Evolutionary conservation across 2,113 vertebrate species (phyloP).

Genomic region (Polypterus bichir): DNA sequence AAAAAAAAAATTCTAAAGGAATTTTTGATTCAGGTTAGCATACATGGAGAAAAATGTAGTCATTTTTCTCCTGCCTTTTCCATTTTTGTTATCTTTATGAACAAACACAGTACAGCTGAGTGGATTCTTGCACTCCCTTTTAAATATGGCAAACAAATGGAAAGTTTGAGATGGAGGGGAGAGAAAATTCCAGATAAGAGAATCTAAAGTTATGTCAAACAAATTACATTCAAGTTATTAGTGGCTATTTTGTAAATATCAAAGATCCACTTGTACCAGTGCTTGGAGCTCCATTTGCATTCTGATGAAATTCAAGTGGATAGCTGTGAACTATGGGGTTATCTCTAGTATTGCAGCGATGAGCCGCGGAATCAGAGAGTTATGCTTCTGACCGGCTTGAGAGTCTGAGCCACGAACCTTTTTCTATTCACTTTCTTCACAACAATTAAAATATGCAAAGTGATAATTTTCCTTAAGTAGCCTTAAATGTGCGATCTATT

Average conservation of each 20-base stretch:
- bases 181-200: constrained; percentile 56
- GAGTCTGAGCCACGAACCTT: constrained; percentile 96
- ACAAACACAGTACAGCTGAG: too few relatives aligned
- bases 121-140: too few relatives aligned
- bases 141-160: constrained; percentile 1
- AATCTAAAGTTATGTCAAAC: constrained; percentile 87
- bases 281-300: constrained; percentile 91
- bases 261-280: constrained; percentile 84
- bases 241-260: constrained; percentile 98
- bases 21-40: too few relatives aligned
- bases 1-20: too few relatives aligned
- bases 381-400: constrained; percentile 77
- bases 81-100: too few relatives aligned
- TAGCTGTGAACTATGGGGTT: constrained; percentile 91
- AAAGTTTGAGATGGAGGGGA: constrained; percentile 21
- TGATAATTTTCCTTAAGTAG: constrained; percentile 99
- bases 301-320: constrained; percentile 97
- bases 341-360: constrained; percentile 86
- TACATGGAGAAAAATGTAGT: too few relatives aligned
- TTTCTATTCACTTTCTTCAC: constrained; percentile 99
- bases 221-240: constrained; percentile 94
- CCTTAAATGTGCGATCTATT: constrained; percentile 99
- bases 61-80: too few relatives aligned
- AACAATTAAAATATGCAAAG: constrained; percentile 99
- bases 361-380: constrained; percentile 80